Percentiles rank a stretch among this genome's conserved stretches.
Evolutionary conservation across 1,140 invertebrate species (phyloP).

Genomic region (Tetragonula clypearis): DNA sequence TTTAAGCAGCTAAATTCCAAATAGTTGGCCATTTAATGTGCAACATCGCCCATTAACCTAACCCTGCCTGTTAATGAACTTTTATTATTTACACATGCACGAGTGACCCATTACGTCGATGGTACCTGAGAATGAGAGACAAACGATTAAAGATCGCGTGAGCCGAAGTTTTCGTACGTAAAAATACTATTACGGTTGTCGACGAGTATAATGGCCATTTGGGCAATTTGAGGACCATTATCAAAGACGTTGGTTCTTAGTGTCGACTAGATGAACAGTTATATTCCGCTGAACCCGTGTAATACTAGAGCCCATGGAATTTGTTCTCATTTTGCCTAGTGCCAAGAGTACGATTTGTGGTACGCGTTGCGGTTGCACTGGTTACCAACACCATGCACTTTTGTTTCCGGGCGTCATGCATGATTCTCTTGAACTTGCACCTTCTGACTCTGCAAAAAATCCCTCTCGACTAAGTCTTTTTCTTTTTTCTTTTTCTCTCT

Average conservation of each 20-base stretch:
- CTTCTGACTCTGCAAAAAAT: background rate
- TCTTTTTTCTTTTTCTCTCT: background rate
- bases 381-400: constrained; percentile 21
- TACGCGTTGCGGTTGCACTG: constrained; percentile 7
- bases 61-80: background rate
- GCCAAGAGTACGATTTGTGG: constrained; percentile 43
- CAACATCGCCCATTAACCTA: background rate
- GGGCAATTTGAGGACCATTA: constrained; percentile 36
- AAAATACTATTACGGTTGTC: constrained; percentile 13
- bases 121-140: background rate
- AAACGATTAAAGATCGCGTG: background rate
- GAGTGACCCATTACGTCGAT: background rate
- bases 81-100: background rate
- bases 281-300: constrained; percentile 18
- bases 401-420: constrained; percentile 44
- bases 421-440: constrained; percentile 37
- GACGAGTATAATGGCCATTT: constrained; percentile 22
- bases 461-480: background rate
- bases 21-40: too few species aligned
- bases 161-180: constrained; percentile 9
- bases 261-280: constrained; percentile 42
- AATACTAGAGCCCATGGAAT: background rate
- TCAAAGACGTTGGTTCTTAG: background rate
- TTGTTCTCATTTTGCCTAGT: constrained; percentile 24
- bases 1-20: too few species aligned